Percentiles rank a stretch among this genome's conserved stretches.
Evolutionary conservation across 2,113 vertebrate species (phyloP).

Genomic region (Eira barbara): DNA sequence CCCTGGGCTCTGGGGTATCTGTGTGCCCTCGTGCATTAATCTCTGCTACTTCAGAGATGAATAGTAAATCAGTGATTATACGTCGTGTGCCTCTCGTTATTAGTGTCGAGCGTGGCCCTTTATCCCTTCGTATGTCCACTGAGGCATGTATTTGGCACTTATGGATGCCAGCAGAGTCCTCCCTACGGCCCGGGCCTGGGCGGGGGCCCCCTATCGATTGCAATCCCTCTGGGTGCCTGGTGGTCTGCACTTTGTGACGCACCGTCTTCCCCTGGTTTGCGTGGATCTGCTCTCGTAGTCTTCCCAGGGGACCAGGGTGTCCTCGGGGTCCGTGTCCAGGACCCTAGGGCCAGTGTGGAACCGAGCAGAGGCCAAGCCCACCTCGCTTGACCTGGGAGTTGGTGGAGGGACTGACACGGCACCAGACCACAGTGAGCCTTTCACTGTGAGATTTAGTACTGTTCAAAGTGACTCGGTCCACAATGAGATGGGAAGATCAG

Average conservation of each 20-base stretch:
- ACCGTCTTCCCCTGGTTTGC: rapidly evolving
- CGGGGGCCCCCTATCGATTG: rapidly evolving
- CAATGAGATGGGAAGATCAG: rapidly evolving
- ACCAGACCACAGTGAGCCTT: rapidly evolving
- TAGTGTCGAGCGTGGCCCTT: rapidly evolving
- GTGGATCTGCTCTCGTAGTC: rapidly evolving
- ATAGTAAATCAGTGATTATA: background rate
- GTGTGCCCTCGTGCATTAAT: background rate
- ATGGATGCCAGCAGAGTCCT: rapidly evolving
- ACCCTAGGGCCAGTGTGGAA: too few species aligned
- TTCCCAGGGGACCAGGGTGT: background rate
- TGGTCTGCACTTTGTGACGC: rapidly evolving
- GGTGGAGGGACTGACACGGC: background rate
- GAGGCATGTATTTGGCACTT: background rate
- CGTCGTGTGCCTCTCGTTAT: rapidly evolving
- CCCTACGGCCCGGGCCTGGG: rapidly evolving
- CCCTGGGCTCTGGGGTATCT: background rate
- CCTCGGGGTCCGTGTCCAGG: background rate
- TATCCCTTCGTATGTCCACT: rapidly evolving
- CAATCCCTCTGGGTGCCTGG: rapidly evolving
- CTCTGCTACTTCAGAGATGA: background rate
- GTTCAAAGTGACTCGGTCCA: background rate
- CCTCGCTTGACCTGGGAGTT: background rate
- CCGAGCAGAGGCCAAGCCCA: background rate
- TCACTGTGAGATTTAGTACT: rapidly evolving